Percentiles rank a stretch among this genome's conserved stretches.
These are phyloP conservation scores for Ranitomeya imitator DNA, from an alignment of 2,113 vertebrate species.

Conservation along the genomic window DNA sequence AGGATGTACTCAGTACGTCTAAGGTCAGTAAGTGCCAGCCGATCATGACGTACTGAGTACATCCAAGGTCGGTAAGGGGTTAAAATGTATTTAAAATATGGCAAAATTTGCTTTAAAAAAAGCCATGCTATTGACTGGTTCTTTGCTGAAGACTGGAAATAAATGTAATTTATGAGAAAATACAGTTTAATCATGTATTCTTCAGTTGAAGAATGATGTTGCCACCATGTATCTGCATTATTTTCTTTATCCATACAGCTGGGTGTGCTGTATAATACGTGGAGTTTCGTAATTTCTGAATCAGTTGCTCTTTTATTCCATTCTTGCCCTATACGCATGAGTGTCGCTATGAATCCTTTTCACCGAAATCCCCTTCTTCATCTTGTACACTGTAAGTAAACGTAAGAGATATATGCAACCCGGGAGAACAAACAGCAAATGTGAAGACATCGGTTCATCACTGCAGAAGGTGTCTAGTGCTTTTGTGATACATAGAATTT, in stretches of 20 bases:
- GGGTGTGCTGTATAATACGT: neutral
- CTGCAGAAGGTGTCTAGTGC: neutral
- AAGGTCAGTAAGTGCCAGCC: no score
- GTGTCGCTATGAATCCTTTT: neutral
- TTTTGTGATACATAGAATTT: neutral
- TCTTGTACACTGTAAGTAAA: conserved; percentile 7
- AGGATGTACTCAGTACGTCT: no score
- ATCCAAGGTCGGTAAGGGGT: no score
- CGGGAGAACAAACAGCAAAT: conserved; percentile 18
- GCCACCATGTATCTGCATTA: neutral
- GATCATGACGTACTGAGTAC: no score
- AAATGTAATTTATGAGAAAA: neutral
- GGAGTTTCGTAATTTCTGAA: neutral
- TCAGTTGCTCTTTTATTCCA: conserved; percentile 1
- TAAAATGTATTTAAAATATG: neutral
- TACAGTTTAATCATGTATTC: neutral
- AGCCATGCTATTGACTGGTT: neutral
- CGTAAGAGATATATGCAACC: conserved; percentile 21
- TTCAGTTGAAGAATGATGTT: neutral
- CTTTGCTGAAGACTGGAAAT: neutral
- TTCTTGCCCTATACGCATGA: neutral
- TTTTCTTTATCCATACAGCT: neutral
- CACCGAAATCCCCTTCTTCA: conserved; percentile 11
- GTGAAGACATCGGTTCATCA: conserved; percentile 1
- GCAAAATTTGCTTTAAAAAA: neutral